Conservation (phyloP, 1,140 invertebrate genomes). For the Parapsyche elsis region DNA sequence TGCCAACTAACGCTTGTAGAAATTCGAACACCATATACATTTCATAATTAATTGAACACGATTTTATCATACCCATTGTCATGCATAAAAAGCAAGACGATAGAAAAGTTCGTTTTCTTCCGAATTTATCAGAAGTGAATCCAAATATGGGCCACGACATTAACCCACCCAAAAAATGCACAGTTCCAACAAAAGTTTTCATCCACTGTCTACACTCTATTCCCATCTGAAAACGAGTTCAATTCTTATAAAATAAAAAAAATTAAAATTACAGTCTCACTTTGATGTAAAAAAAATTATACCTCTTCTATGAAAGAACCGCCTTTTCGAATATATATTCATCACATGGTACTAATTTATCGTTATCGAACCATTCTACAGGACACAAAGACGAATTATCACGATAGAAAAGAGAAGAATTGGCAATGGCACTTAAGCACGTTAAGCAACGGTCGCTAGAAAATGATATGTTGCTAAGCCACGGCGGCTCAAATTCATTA, state of each 20-base stretch:
- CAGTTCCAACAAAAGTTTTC: neutral
- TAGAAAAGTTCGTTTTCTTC: neutral
- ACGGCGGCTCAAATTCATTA: neutral
- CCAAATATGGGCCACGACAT: neutral
- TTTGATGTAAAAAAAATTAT: neutral
- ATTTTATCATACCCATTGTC: neutral
- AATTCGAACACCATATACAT: neutral
- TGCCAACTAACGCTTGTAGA: neutral
- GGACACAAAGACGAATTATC: slow-evolving; percentile 1
- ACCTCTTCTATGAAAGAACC: slow-evolving; percentile 16
- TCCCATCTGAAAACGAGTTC: neutral
- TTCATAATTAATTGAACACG: neutral
- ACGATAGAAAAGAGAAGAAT: neutral
- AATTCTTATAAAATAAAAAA: neutral
- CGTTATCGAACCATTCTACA: neutral
- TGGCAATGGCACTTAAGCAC: neutral
- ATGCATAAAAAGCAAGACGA: neutral
- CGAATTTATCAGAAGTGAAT: slow-evolving; percentile 5
- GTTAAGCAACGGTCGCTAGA: neutral
- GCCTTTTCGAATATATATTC: neutral
- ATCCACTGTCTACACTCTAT: neutral
- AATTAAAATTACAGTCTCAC: no score
- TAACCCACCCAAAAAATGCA: neutral
- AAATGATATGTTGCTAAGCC: neutral
- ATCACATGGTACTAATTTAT: neutral